Evolutionary conservation across 1,140 invertebrate genomes (phyloP).

Genomic region (Trinorchestia longiramus): DNA sequence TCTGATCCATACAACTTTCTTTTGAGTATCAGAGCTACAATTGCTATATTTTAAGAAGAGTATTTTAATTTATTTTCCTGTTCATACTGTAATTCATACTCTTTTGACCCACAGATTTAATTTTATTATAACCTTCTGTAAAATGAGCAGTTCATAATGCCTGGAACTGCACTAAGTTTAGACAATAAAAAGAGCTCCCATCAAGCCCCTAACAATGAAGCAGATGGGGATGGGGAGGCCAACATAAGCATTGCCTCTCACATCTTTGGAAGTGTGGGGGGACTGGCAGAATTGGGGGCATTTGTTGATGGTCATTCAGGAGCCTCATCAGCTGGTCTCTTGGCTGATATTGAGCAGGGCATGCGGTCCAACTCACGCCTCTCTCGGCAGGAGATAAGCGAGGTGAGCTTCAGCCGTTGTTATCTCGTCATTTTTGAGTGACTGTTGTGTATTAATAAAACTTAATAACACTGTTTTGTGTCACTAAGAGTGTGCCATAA

Average conservation of each 20-base stretch:
- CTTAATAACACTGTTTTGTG: neutral
- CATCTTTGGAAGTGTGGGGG: conserved; percentile 20
- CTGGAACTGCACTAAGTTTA: neutral
- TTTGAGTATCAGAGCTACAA: neutral
- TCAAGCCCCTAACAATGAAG: neutral
- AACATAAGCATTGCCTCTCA: conserved; percentile 46
- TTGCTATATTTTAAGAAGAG: neutral
- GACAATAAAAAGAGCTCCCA: neutral
- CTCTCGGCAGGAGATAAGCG: conserved; percentile 17
- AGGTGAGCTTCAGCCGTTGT: neutral
- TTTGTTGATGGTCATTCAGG: neutral
- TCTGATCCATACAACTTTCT: neutral
- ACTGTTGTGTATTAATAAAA: neutral
- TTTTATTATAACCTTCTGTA: neutral
- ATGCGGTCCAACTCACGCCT: conserved; percentile 17
- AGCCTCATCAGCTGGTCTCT: neutral
- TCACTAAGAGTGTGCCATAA: neutral
- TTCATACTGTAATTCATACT: neutral
- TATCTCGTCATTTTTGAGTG: neutral
- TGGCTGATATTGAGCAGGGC: conserved; percentile 35
- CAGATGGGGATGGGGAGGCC: conserved; percentile 4
- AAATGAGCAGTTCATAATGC: neutral
- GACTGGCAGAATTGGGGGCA: neutral
- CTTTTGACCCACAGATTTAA: neutral
- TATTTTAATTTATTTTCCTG: neutral